phyloP scores from a whole-genome alignment of 2,113 vertebrate species.

The Ciconia stormi region DNA sequence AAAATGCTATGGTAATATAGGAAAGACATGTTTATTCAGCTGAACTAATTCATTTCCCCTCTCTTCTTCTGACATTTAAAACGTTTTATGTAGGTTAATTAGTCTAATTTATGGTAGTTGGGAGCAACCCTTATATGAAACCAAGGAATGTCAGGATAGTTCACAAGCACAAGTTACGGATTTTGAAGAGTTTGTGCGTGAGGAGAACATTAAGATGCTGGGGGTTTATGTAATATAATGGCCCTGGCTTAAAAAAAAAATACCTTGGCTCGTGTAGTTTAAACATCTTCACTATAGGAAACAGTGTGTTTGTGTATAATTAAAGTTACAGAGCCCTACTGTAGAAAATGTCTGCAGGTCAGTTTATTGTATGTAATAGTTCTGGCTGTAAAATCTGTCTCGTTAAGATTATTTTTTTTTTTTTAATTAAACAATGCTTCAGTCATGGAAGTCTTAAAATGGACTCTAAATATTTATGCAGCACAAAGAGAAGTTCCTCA shows the following conservation, averaged over 20 bases:
- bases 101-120: conserved; percentile 6
- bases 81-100: neutral
- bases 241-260: neutral
- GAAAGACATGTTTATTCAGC: neutral
- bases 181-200: neutral
- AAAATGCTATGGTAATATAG: neutral
- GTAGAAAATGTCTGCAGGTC: neutral
- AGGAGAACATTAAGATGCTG: neutral
- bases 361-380: neutral
- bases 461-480: conserved; percentile 36
- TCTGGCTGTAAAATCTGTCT: conserved; percentile 20
- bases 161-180: neutral
- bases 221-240: neutral
- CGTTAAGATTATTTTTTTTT: neutral
- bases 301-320: conserved; percentile 9
- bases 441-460: neutral
- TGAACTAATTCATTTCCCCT: neutral
- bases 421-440: neutral
- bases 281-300: conserved; percentile 39
- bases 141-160: neutral
- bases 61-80: neutral
- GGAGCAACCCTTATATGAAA: neutral
- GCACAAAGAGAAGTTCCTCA: neutral
- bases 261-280: neutral
- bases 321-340: neutral